Base-by-base conservation (phyloP, 2,113 vertebrate genomes). In the Macquaria ambigua region DNA sequence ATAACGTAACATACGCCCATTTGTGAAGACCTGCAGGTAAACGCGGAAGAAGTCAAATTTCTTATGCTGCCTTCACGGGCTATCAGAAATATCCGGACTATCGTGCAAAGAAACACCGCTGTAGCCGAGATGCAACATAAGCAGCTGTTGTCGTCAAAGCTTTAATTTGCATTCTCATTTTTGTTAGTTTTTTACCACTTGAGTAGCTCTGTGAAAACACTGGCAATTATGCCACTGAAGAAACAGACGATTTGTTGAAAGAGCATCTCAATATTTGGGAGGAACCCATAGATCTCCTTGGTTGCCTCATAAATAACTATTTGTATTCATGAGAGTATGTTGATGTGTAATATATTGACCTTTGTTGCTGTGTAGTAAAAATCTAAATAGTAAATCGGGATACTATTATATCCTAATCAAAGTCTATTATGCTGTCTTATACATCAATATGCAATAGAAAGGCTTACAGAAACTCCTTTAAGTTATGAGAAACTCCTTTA, bases 11-110 rank as follows among this genome's bases (percentile, higher is more conserved):
- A 23, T 6, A 75, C 85, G 59, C 75, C 50, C 56, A 39, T 46
- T 53, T 21, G 1, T 8, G 8, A 31, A 59, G 12, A 23, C 5
- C 1, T 34, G 7, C 83, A 91, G 85, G 90, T 93, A 84, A 94
- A 94, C 46, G 39, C 92, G 93, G 94, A 94, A 94, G 92, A 77
- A 81, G 72, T 56, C 25, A 62, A 46, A 20, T 59, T 68, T 46
- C 6, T 15, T 21, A 10, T 87, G 93, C 4, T 78, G 76, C 81
- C 8, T 93, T 94, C 85, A 87, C 0, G 8, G 20, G 0, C 37
- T 21, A 0, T 37, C 58, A 1, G 71, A 76, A 59, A 89, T 50
- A 25, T 61, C 8, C 0, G 0, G 8, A 4, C 1, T 37, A 0
- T 11, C 6, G 0, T 0, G 1, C 16, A 25, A 1, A 62, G 23